These are phyloP conservation scores for Nannobrachium achirus DNA, from an alignment of 2,113 vertebrate genomes.

Conservation along the genomic window DNA sequence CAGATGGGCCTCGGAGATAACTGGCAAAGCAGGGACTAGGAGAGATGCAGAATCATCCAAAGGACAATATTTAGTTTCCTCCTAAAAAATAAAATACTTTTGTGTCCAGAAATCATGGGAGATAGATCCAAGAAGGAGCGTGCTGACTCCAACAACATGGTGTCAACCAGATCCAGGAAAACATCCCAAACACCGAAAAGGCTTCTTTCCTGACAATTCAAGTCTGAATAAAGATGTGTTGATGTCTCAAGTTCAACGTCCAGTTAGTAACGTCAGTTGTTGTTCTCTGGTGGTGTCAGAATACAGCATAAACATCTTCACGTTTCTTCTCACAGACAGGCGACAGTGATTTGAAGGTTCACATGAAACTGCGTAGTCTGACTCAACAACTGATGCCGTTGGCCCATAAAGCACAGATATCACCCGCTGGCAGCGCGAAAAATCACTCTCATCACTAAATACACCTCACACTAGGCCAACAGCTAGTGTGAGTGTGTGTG, in stretches of 20 bases:
- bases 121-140: conserved; percentile 6
- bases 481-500: conserved; percentile 8
- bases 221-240: background rate
- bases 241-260: too few relatives aligned
- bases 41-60: too few relatives aligned
- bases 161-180: conserved; percentile 18
- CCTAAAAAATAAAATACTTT: too few relatives aligned
- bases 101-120: background rate
- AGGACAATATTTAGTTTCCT: too few relatives aligned
- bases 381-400: background rate
- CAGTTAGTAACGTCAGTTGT: too few relatives aligned
- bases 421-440: too few relatives aligned
- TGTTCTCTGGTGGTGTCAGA: too few relatives aligned
- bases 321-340: background rate
- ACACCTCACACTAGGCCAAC: background rate
- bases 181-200: background rate
- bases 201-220: background rate
- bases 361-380: background rate
- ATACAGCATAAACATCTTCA: background rate
- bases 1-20: background rate
- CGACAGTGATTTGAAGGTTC: conserved; percentile 1
- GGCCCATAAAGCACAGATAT: too few relatives aligned
- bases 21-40: background rate
- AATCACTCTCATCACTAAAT: too few relatives aligned
- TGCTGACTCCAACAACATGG: background rate